Conservation (phyloP, 2,113 vertebrate species). For the Lucifuga dentata region DNA sequence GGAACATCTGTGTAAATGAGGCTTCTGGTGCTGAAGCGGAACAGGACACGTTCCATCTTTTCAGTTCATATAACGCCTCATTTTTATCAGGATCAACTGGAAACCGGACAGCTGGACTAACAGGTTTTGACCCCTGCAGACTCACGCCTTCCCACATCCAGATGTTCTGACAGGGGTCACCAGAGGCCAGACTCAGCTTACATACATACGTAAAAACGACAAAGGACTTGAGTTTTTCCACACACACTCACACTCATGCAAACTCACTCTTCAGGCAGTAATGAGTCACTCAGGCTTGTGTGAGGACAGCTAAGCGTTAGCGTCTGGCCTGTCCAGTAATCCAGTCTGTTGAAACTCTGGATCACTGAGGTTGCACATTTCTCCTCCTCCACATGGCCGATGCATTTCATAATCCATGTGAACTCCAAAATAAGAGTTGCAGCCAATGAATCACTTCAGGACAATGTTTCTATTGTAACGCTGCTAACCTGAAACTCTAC, state of each 20-base stretch:
- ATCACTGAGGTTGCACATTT: constrained; percentile 24
- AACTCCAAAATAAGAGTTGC: constrained; percentile 24
- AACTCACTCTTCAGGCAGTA: constrained; percentile 39
- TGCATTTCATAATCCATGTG: constrained; percentile 28
- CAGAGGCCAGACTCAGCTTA: constrained; percentile 41
- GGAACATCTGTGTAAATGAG: too few relatives aligned
- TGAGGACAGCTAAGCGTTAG: constrained; percentile 31
- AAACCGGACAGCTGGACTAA: constrained; percentile 37
- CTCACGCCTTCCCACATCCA: constrained; percentile 45
- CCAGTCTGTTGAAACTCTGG: constrained; percentile 54
- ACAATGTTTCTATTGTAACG: constrained; percentile 13
- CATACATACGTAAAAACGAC: neutral
- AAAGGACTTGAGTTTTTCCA: neutral
- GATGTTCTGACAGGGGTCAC: constrained; percentile 63
- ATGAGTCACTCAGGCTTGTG: constrained; percentile 68
- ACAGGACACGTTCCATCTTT: constrained; percentile 3
- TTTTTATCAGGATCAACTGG: constrained; percentile 21
- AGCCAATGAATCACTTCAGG: constrained; percentile 52
- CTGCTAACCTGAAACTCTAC: constrained; percentile 10
- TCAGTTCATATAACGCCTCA: neutral
- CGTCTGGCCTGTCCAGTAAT: constrained; percentile 50
- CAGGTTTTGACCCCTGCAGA: constrained; percentile 41
- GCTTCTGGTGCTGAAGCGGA: neutral
- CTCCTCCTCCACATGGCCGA: constrained; percentile 39
- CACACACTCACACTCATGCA: neutral